phyloP scores from a whole-genome alignment of 1,140 invertebrate genomes.

The Drosophila navojoa region DNA sequence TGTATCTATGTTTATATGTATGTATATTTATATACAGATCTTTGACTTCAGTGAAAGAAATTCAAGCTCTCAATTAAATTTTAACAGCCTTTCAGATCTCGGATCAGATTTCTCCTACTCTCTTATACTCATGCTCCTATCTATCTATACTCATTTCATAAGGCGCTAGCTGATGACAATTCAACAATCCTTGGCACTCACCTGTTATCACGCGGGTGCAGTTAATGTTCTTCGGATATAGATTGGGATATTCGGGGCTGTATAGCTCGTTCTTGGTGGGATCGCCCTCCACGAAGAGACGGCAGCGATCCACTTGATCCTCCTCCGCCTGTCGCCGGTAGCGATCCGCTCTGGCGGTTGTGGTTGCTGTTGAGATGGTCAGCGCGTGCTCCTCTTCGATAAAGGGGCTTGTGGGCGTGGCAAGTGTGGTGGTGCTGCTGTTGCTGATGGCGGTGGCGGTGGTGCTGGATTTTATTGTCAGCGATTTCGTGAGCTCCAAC shows the following conservation, averaged over 20 bases:
- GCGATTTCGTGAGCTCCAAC: neutral
- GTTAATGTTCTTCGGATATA: constrained; percentile 89
- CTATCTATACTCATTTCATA: no score
- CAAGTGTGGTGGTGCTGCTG: constrained; percentile 6
- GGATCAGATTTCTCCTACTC: no score
- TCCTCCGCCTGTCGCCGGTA: constrained; percentile 53
- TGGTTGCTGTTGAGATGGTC: constrained; percentile 31
- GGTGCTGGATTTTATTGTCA: constrained; percentile 3
- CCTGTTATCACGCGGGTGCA: constrained; percentile 89
- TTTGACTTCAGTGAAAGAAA: no score
- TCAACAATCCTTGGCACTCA: constrained; percentile 79
- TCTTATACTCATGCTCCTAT: no score
- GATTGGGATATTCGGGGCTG: constrained; percentile 89
- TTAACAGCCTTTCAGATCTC: no score
- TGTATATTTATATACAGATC: no score
- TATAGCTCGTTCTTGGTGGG: constrained; percentile 87
- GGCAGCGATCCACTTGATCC: constrained; percentile 78
- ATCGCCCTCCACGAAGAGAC: constrained; percentile 86
- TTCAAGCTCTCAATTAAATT: no score
- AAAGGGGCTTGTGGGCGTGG: neutral
- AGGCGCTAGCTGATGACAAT: no score
- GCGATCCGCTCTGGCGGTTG: constrained; percentile 37
- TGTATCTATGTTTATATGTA: no score
- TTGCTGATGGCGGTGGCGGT: constrained; percentile 7
- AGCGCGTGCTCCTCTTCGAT: constrained; percentile 14